Conservation (phyloP, 2,113 vertebrate genomes). For the Tachuris rubrigastra region DNA sequence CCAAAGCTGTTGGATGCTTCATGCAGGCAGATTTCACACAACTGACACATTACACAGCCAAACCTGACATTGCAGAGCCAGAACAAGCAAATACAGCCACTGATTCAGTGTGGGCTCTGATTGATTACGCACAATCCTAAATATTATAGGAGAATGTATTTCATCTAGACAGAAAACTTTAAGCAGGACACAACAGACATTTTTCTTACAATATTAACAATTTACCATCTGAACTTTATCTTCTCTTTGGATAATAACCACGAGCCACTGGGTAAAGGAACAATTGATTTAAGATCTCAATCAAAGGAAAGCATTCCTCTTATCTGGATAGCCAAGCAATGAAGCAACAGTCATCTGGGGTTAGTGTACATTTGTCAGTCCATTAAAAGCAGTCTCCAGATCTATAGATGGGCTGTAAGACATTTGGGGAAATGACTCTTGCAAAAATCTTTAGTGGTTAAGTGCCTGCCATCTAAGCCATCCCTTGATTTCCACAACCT, state of each 20-base stretch:
- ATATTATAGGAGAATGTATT: background rate
- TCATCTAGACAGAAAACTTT: slow-evolving; percentile 49
- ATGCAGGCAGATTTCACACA: background rate
- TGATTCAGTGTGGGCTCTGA: background rate
- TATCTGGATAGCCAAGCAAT: background rate
- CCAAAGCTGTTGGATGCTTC: accelerated
- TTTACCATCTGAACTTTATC: slow-evolving; percentile 53
- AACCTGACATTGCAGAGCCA: background rate
- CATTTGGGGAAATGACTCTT: slow-evolving; percentile 28
- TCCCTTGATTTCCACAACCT: background rate
- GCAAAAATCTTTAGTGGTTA: slow-evolving; percentile 7
- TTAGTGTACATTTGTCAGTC: slow-evolving; percentile 28
- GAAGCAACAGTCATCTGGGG: slow-evolving; percentile 3
- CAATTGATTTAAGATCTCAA: slow-evolving; percentile 62
- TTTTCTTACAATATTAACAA: slow-evolving; percentile 56
- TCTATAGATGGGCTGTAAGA: slow-evolving; percentile 6
- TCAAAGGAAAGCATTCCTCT: slow-evolving; percentile 39
- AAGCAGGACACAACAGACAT: slow-evolving; percentile 35
- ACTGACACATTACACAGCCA: accelerated
- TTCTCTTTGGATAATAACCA: slow-evolving; percentile 48
- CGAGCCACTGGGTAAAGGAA: slow-evolving; percentile 18
- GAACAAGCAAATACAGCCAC: background rate
- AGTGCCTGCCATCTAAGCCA: background rate
- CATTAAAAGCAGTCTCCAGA: slow-evolving; percentile 24
- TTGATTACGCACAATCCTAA: background rate